Conservation (phyloP, 2,888 invertebrate species). For the Ashinkailepas kermadecensis region DNA sequence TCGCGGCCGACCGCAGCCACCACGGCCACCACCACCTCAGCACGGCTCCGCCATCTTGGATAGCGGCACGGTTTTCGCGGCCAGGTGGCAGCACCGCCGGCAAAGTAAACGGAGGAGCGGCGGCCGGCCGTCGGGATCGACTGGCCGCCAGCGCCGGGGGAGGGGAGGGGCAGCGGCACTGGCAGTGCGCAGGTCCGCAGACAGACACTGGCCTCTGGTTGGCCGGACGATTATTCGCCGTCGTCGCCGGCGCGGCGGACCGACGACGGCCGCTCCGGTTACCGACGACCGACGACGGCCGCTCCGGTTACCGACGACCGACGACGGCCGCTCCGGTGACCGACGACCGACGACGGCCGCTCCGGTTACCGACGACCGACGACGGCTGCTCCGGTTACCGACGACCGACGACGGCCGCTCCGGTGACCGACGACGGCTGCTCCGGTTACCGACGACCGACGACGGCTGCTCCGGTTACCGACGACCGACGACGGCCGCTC, state of each 20-base stretch:
- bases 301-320: too few relatives aligned
- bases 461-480: too few relatives aligned
- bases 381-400: too few relatives aligned
- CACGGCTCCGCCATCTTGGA: slow-evolving; percentile 13
- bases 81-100: slow-evolving; percentile 1
- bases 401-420: too few relatives aligned
- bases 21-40: background rate
- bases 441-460: too few relatives aligned
- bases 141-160: background rate
- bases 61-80: background rate
- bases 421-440: too few relatives aligned
- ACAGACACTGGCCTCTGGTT: background rate
- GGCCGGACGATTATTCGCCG: background rate
- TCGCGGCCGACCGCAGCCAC: background rate
- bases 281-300: too few relatives aligned
- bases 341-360: too few relatives aligned
- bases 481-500: too few relatives aligned
- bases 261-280: too few relatives aligned
- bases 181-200: background rate
- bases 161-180: background rate
- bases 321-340: too few relatives aligned
- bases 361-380: too few relatives aligned
- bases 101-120: slow-evolving; percentile 20
- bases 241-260: background rate
- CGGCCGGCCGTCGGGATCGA: background rate